These are phyloP conservation scores for Julus scandinavius DNA, from an alignment of 2,888 invertebrate genomes.

Conservation along the genomic window DNA sequence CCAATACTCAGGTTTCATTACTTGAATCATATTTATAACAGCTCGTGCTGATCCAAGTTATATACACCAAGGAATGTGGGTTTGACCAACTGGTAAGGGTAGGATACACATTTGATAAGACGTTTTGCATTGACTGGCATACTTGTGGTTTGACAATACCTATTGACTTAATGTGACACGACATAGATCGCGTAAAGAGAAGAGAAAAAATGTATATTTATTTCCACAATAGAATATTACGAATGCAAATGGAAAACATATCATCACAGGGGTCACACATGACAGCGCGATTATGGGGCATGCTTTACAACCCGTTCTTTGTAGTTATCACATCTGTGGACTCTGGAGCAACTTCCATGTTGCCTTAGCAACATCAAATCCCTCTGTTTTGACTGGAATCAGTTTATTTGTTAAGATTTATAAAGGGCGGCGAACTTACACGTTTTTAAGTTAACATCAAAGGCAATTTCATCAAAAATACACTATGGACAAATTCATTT, in stretches of 20 bases:
- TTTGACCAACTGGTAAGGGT: background rate
- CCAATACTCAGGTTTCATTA: background rate
- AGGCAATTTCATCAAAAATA: background rate
- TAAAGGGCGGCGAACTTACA: background rate
- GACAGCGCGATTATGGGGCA: background rate
- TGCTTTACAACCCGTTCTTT: background rate
- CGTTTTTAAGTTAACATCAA: background rate
- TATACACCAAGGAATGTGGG: background rate
- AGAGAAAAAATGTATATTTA: background rate
- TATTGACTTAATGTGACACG: background rate
- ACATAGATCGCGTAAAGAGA: background rate
- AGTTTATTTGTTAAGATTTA: background rate
- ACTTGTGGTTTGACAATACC: background rate
- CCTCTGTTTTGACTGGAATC: background rate
- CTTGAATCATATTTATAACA: background rate
- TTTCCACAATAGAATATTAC: background rate
- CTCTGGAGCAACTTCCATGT: background rate
- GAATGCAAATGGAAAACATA: background rate
- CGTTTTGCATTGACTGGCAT: background rate
- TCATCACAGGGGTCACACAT: background rate
- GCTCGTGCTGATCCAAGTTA: background rate
- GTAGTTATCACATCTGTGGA: background rate
- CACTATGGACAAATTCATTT: background rate
- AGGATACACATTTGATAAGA: background rate
- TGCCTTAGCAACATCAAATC: background rate